A percentile compares a stretch with the other conserved stretches of the same genome.
Evolutionary conservation across 2,797 vertebrate species (phyloP).

Genomic region (Naso thynnoides): DNA sequence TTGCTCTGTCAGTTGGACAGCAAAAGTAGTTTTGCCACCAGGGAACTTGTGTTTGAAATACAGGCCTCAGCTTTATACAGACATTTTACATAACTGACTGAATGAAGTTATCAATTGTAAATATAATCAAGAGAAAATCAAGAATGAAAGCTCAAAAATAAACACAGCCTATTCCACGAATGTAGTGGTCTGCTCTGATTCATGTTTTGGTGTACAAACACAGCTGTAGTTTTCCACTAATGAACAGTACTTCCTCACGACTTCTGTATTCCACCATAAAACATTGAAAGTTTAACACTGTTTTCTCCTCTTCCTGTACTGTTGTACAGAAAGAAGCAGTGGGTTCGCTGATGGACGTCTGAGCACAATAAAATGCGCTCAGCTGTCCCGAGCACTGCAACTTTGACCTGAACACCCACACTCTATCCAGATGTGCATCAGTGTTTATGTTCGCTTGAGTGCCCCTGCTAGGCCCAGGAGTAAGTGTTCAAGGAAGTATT

Average conservation of each 20-base stretch:
- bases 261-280: constrained; percentile 44
- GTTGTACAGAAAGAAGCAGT: constrained; percentile 7
- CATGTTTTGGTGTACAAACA: constrained; percentile 40
- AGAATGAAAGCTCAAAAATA: neutral
- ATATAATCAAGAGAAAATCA: neutral
- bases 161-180: constrained; percentile 1
- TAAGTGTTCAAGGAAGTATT: constrained; percentile 84
- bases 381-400: constrained; percentile 65
- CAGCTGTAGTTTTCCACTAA: constrained; percentile 58
- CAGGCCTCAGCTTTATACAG: neutral
- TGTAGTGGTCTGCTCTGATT: constrained; percentile 26
- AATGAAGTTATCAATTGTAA: neutral
- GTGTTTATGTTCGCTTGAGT: constrained; percentile 76
- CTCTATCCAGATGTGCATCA: constrained; percentile 78
- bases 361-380: constrained; percentile 70
- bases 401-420: constrained; percentile 79
- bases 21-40: neutral
- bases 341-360: constrained; percentile 63
- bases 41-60: neutral
- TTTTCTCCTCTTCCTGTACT: constrained; percentile 33
- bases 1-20: neutral
- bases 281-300: constrained; percentile 45
- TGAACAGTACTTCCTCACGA: constrained; percentile 41
- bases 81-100: neutral
- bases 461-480: constrained; percentile 67